phyloP scores from a whole-genome alignment of 2,113 vertebrate genomes.

The Dasyornis broadbenti region DNA sequence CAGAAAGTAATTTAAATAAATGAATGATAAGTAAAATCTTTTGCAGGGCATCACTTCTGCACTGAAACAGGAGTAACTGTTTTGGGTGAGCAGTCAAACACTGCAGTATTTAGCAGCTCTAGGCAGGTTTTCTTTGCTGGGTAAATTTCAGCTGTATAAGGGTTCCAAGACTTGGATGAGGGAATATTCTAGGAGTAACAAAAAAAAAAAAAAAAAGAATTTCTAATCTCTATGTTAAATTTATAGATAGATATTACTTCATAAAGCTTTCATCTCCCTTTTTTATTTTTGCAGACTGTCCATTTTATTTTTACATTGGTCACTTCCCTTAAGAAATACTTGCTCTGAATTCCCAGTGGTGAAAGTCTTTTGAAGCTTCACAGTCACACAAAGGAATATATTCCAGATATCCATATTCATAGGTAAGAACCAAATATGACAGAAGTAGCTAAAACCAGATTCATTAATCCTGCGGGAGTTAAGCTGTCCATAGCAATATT shows the following conservation, averaged over 20 bases:
- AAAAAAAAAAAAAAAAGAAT: not conserved
- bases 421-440: not conserved
- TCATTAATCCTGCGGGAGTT: not conserved
- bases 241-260: not conserved
- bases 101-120: not conserved
- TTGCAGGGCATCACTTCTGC: not conserved
- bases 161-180: not conserved
- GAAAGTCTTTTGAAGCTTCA: not conserved
- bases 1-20: slow-evolving; percentile 12
- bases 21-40: not conserved
- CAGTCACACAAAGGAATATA: not conserved
- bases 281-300: not conserved
- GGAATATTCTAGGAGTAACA: not conserved
- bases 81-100: not conserved
- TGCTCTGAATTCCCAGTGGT: not conserved
- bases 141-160: not conserved
- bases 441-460: not conserved
- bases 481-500: not conserved
- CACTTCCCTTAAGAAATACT: not conserved
- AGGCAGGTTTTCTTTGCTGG: not conserved
- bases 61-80: not conserved
- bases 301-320: not conserved
- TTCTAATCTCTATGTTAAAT: not conserved
- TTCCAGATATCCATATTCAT: not conserved
- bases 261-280: not conserved